These are phyloP conservation scores for Conistra vaccinii DNA, from an alignment of 2,888 invertebrate species.

Conservation along the genomic window DNA sequence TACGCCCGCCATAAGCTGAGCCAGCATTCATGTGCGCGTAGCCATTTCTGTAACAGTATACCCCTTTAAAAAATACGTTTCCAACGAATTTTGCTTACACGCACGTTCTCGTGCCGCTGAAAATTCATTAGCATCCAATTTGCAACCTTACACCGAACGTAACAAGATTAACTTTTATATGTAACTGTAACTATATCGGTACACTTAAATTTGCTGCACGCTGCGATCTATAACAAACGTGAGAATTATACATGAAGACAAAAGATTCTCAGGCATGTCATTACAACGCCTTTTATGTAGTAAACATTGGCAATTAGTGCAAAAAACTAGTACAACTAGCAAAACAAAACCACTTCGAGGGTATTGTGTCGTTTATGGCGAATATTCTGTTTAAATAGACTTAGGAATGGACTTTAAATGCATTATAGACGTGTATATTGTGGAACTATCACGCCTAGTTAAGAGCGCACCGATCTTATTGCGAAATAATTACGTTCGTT, in stretches of 20 bases:
- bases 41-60: slow-evolving; percentile 64
- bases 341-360: slow-evolving; percentile 45
- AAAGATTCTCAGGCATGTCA: slow-evolving; percentile 74
- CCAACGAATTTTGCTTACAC: slow-evolving; percentile 67
- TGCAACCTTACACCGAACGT: slow-evolving; percentile 36
- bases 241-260: slow-evolving; percentile 72
- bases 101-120: slow-evolving; percentile 55
- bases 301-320: slow-evolving; percentile 69
- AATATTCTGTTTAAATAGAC: slow-evolving; percentile 37
- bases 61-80: slow-evolving; percentile 62
- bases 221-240: slow-evolving; percentile 68
- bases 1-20: slow-evolving; percentile 74
- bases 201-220: slow-evolving; percentile 35
- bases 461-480: no score
- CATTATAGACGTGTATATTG: slow-evolving; percentile 28
- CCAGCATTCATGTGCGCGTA: slow-evolving; percentile 71
- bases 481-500: no score
- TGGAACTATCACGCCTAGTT: slow-evolving; percentile 31
- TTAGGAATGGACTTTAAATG: slow-evolving; percentile 25
- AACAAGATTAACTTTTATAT: slow-evolving; percentile 44
- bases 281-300: slow-evolving; percentile 74
- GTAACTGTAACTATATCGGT: slow-evolving; percentile 36
- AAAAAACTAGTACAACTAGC: slow-evolving; percentile 64
- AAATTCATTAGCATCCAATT: slow-evolving; percentile 58
- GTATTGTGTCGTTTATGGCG: slow-evolving; percentile 52